Conservation (phyloP, 2,113 vertebrate genomes). For the Neodontobutis hainanensis region DNA sequence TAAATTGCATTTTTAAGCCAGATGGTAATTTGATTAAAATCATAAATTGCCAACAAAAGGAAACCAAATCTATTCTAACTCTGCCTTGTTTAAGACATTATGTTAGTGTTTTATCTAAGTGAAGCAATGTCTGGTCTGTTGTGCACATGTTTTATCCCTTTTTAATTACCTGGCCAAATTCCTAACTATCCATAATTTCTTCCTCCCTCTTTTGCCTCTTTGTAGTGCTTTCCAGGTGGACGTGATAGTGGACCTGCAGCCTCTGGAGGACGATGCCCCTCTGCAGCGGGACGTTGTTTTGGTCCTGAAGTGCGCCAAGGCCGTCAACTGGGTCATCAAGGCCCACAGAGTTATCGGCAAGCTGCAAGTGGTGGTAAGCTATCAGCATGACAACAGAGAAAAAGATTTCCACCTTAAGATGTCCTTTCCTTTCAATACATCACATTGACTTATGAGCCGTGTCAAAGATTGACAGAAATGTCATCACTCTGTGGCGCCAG, state of each 20-base stretch:
- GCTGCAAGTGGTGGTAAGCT: conserved; percentile 89
- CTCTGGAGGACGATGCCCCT: conserved; percentile 76
- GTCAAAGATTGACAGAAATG: conserved; percentile 23
- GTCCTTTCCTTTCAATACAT: conserved; percentile 2
- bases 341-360: conserved; percentile 84
- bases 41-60: no score
- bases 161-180: conserved; percentile 95
- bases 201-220: conserved; percentile 37
- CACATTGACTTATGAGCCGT: conserved; percentile 3
- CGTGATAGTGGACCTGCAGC: conserved; percentile 90
- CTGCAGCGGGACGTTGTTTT: conserved; percentile 84
- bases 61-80: no score
- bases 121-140: conserved; percentile 77
- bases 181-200: conserved; percentile 19
- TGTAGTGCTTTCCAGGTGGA: conserved; percentile 95
- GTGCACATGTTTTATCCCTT: conserved; percentile 83
- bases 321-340: conserved; percentile 97
- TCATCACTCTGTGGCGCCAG: conserved; percentile 29
- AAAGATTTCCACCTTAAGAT: neutral
- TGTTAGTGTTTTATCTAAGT: conserved; percentile 74
- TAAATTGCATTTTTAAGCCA: no score
- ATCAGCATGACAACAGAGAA: neutral
- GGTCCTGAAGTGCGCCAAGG: conserved; percentile 90
- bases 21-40: no score
- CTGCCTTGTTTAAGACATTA: conserved; percentile 11